A percentile compares a stretch with the other conserved stretches of the same genome.
phyloP scores from a whole-genome alignment of 2,888 invertebrate species.

The Ceratothoa steindachneri region DNA sequence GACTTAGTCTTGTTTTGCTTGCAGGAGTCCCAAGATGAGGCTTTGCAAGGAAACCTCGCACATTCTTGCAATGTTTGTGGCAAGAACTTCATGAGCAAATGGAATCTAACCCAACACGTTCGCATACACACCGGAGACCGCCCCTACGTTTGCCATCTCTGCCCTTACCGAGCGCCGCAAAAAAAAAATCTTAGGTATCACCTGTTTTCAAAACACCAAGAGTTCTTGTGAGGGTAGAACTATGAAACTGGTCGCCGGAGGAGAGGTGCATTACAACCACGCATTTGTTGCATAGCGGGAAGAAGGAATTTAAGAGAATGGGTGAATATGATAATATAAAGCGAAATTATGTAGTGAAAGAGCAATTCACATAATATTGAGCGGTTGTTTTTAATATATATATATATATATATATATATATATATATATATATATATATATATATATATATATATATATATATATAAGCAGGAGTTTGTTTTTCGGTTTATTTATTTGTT shows the following conservation, averaged over 20 bases:
- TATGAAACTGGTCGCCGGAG: no score
- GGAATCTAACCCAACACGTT: conserved; percentile 40
- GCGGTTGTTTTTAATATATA: no score
- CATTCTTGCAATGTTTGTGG: conserved; percentile 20
- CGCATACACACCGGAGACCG: conserved; percentile 46
- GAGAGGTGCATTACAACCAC: no score
- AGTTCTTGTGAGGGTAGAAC: no score
- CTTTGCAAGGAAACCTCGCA: not conserved
- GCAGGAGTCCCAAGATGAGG: not conserved
- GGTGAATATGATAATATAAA: no score
- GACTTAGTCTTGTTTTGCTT: not conserved
- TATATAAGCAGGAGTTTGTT: no score
- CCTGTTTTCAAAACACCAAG: conserved; percentile 32
- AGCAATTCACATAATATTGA: no score
- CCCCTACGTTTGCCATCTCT: conserved; percentile 39
- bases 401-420: no score
- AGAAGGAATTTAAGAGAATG: no score
- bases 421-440: conserved; percentile 15
- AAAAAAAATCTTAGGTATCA: conserved; percentile 42
- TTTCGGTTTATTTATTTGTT: no score
- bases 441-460: conserved; percentile 15
- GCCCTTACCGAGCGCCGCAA: conserved; percentile 40
- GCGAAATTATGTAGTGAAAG: no score
- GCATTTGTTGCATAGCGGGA: no score
- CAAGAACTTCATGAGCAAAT: conserved; percentile 40